These are phyloP conservation scores for Margarornis squamiger DNA, from an alignment of 2,797 vertebrate genomes.

Conservation along the genomic window DNA sequence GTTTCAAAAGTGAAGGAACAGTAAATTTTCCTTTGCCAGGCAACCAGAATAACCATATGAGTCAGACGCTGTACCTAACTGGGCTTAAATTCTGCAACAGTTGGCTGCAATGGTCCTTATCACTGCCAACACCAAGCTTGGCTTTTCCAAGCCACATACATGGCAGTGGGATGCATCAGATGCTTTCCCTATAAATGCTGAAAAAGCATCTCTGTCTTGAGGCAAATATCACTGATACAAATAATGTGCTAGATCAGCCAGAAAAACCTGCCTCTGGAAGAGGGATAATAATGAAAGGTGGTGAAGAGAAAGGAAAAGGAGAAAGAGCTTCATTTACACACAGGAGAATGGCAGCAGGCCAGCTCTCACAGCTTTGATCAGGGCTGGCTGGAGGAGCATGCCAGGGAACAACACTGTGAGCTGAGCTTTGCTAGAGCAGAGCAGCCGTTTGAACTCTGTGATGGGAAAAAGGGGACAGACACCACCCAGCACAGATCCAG, in stretches of 20 bases:
- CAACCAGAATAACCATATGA: constrained; percentile 9
- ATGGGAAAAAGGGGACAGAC: background rate
- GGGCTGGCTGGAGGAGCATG: background rate
- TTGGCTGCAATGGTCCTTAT: background rate
- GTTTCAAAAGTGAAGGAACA: background rate
- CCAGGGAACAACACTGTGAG: background rate
- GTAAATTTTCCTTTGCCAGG: background rate
- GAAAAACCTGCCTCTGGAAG: constrained; percentile 54
- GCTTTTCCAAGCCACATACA: constrained; percentile 23
- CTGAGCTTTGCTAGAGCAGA: background rate
- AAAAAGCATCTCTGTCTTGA: constrained; percentile 29
- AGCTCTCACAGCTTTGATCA: constrained; percentile 11
- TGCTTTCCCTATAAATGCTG: background rate
- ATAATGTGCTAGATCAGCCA: constrained; percentile 26
- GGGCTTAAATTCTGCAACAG: background rate
- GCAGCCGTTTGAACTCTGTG: background rate
- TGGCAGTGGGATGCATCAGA: background rate
- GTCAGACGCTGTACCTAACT: background rate
- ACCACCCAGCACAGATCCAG: background rate
- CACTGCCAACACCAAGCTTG: background rate
- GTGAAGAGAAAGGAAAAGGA: background rate
- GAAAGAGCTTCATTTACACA: constrained; percentile 32
- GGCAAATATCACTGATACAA: constrained; percentile 15
- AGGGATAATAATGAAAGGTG: background rate
- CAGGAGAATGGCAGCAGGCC: background rate